Percentiles rank a stretch among this genome's conserved stretches.
phyloP scores from a whole-genome alignment of 2,888 invertebrate genomes.

The Microplitis manilae region DNA sequence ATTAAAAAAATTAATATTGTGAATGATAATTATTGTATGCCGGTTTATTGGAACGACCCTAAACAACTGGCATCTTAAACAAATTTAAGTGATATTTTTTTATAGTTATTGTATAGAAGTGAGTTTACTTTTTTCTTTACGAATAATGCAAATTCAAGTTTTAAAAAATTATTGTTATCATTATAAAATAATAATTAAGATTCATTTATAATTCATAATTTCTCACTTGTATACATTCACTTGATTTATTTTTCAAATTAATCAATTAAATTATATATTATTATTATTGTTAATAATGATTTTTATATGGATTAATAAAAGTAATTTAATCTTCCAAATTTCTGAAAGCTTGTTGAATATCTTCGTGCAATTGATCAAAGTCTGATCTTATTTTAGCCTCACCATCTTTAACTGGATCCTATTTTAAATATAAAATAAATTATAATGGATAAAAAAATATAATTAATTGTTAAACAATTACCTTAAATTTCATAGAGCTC shows the following conservation, averaged over 20 bases:
- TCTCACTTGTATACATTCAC: constrained; percentile 31
- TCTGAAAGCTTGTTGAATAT: constrained; percentile 97
- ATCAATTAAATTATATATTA: constrained; percentile 5
- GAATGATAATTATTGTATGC: neutral
- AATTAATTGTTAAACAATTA: constrained; percentile 2
- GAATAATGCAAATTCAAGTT: too few relatives aligned
- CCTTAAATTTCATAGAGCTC: constrained; percentile 99
- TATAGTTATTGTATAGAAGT: neutral
- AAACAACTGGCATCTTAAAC: constrained; percentile 51
- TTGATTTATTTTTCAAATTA: constrained; percentile 43
- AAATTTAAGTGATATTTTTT: neutral
- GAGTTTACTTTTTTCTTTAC: neutral
- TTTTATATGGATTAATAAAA: constrained; percentile 28
- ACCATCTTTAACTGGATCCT: constrained; percentile 99
- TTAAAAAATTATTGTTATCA: neutral
- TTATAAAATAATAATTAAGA: neutral
- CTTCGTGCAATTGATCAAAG: constrained; percentile 96
- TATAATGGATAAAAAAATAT: neutral
- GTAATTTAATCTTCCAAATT: constrained; percentile 93
- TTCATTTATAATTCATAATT: neutral
- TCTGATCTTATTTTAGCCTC: constrained; percentile 97
- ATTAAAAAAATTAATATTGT: neutral
- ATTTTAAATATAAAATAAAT: constrained; percentile 47
- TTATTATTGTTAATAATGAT: neutral
- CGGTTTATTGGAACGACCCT: constrained; percentile 53